phyloP scores from a whole-genome alignment of 2,888 invertebrate genomes.

The Cheilosia impressa region DNA sequence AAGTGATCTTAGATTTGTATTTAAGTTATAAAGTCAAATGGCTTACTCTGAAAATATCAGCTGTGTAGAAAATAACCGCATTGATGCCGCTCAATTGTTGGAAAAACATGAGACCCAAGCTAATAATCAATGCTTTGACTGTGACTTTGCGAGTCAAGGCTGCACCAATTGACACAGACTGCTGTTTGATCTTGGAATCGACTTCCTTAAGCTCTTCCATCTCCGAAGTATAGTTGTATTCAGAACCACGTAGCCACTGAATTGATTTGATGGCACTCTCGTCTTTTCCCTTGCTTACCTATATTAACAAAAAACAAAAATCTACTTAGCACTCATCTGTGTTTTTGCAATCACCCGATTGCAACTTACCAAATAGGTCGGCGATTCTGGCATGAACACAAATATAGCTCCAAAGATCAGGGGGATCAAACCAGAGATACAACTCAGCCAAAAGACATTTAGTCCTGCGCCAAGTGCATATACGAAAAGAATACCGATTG shows the following conservation, averaged over 20 bases:
- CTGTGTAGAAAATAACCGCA: constrained; percentile 92
- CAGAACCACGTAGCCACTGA: constrained; percentile 89
- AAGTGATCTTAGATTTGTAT: background rate
- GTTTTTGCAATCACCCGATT: background rate
- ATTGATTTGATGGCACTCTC: constrained; percentile 89
- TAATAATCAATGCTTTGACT: constrained; percentile 88
- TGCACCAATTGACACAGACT: constrained; percentile 85
- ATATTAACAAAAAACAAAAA: background rate
- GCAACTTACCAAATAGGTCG: constrained; percentile 87
- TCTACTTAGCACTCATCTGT: background rate
- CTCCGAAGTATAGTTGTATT: constrained; percentile 88
- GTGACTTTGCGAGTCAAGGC: constrained; percentile 86
- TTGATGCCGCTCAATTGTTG: constrained; percentile 95
- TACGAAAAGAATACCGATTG: constrained; percentile 91
- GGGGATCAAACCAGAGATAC: constrained; percentile 83
- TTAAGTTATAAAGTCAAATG: constrained; percentile 79
- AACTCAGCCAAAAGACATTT: constrained; percentile 80
- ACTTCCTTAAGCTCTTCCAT: constrained; percentile 86
- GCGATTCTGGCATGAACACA: constrained; percentile 94
- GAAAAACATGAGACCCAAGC: constrained; percentile 93
- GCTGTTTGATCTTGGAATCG: constrained; percentile 84
- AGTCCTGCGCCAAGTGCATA: constrained; percentile 86
- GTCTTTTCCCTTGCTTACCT: constrained; percentile 85
- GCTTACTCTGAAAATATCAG: constrained; percentile 89
- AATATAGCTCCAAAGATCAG: constrained; percentile 89